Base-by-base conservation (phyloP, 1,140 invertebrate genomes). In the Bombyx mandarina region DNA sequence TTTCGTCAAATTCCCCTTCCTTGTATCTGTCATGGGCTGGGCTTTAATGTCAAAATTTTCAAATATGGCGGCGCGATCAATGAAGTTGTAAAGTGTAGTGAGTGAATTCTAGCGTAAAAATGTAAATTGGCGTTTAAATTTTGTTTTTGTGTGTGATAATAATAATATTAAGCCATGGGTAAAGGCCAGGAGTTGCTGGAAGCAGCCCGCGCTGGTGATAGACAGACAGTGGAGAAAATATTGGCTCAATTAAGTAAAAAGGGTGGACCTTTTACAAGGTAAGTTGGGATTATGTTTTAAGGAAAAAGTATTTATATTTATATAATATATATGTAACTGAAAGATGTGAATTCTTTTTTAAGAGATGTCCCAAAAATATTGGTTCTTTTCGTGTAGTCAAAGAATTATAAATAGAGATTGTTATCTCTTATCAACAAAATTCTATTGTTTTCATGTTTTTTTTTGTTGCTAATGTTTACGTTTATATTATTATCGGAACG, bases 141-240 rank as follows among this genome's bases (percentile, higher is more conserved):
- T 77, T 82, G 63, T 75, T 75, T 77, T 82, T 81, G 73, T 78
- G 84, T 78, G 77, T 79, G 78, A 67, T 75, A 72, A 57, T 69
- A 64, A 75, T 78, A 88, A 88, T 91, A 90, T 91, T 91, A 90
- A 89, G 89, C 88, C 88, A 96, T 99, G 96, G 97, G 96, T 79
- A 97, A 97, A 89, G 97, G 98, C 87, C 95, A 97, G 87, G 97
- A 98, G 89, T 91, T 99, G 87, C 91, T 99, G 82, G 96, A 98
- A 81, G 97, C 96, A 72, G 96, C 96, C 65, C 92, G 97, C 73
- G 96, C 93, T 88, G 97, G 97, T 79, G 96, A 98, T 88, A 91
- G 94, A 70, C 89, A 91, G 61, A 92, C 94, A 67, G 95, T 98
- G 52, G 96, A 98, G 86, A 97, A 97, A 90, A 95, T 98, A 77